Evolutionary conservation across 2,113 vertebrate species (phyloP), one percentile per base, ranked within the genome.

Genomic region (Catharus fuscescens): DNA sequence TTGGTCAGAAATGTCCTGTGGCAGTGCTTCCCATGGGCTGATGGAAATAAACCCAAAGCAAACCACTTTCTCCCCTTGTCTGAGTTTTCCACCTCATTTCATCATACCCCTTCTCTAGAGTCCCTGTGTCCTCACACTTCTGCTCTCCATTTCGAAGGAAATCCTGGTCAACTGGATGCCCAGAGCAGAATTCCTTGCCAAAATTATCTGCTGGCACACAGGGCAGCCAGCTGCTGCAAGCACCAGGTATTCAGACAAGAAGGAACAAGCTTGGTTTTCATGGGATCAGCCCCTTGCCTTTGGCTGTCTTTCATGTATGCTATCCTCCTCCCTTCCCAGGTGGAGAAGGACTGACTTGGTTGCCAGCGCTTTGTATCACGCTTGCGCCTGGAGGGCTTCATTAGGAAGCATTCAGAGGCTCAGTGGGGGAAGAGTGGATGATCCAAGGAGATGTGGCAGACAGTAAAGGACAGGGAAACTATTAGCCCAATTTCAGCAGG

Each of bases 201-300:
- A 86, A 94, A 86, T 57, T 31, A 44, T 32, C 54, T 83, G 56
- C 61, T 86, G 81, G 61, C 56, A n/a, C 5, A 1, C 44, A 48
- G 56, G 48, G 77, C 80, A 80, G 61, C 57, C 86, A 80, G 72
- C 72, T 93, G 82, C 92, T 83, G 48, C 6, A 20, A 88, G 73
- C 3, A 2, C 48, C 80, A 38, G 45, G n/a, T 52, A 84, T 81
- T 86, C 69, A 42, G 88, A 53, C 93, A 92, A 92, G 93, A 96
- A 93, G 40, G 45, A 91, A 92, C 86, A 93, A 72, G 92, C 82
- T 72, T 67, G 32, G 23, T 83, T 94, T 90, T 88, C 60, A 28
- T 57, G 65, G 89, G 84, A 48, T 95, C 70, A 83, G 77, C 40
- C 65, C 57, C 65, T 95, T 83, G 69, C 64, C 44, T 52, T 86